Conservation (phyloP, 1,140 invertebrate species). For the Dryas iulia region DNA sequence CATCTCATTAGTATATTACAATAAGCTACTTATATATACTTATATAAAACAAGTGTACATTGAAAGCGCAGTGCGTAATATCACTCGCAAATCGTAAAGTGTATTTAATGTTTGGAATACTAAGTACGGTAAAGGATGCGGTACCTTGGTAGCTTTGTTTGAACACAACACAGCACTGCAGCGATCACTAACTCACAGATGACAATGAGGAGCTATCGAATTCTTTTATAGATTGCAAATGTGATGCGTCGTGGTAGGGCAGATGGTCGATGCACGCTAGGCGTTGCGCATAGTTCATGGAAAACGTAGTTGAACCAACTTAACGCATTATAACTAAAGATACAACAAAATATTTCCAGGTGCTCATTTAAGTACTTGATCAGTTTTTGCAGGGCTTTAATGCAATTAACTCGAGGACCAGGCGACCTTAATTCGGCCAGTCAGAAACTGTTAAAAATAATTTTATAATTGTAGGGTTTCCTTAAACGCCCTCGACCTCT, state of each 20-base stretch:
- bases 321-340: not conserved
- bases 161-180: slow-evolving; percentile 73
- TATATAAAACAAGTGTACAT: not conserved
- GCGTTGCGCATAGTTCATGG: slow-evolving; percentile 56
- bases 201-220: slow-evolving; percentile 51
- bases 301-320: slow-evolving; percentile 17
- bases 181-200: slow-evolving; percentile 67
- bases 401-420: not conserved
- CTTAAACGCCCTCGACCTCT: not conserved
- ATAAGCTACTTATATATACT: not conserved
- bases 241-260: slow-evolving; percentile 54
- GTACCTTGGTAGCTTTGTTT: slow-evolving; percentile 59
- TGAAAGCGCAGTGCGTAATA: slow-evolving; percentile 7
- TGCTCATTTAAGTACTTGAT: not conserved
- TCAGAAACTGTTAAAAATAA: slow-evolving; percentile 16
- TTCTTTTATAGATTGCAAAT: slow-evolving; percentile 73
- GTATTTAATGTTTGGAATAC: slow-evolving; percentile 17
- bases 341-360: slow-evolving; percentile 4
- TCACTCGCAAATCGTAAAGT: slow-evolving; percentile 19
- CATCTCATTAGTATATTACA: not conserved
- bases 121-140: slow-evolving; percentile 9
- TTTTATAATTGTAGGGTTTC: slow-evolving; percentile 16
- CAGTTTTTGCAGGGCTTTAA: slow-evolving; percentile 1
- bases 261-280: slow-evolving; percentile 39
- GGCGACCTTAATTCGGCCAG: slow-evolving; percentile 18